These are phyloP conservation scores for Bradypodion pumilum DNA, from an alignment of 2,797 vertebrate genomes.

Conservation along the genomic window DNA sequence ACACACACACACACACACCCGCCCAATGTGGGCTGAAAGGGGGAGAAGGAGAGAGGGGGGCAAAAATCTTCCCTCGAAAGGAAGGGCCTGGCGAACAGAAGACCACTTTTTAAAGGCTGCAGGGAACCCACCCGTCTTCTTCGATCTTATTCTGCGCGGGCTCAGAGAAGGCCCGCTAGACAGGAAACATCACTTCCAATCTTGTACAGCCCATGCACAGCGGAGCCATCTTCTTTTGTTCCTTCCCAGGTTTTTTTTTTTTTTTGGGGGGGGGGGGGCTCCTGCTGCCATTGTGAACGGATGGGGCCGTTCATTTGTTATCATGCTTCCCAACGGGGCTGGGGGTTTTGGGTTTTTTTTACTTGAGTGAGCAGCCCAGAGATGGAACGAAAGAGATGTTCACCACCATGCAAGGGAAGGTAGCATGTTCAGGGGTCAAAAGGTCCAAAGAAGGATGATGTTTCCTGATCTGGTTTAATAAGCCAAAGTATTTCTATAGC, in stretches of 20 bases:
- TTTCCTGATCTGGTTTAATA: constrained; percentile 12
- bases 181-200: constrained; percentile 59
- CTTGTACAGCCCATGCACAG: constrained; percentile 29
- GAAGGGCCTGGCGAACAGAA: constrained; percentile 65
- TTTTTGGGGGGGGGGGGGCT: background rate
- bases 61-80: constrained; percentile 65
- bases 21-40: constrained; percentile 69
- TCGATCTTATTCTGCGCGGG: constrained; percentile 57
- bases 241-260: background rate
- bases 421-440: background rate
- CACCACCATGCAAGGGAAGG: background rate
- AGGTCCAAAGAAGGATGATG: background rate
- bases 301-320: background rate
- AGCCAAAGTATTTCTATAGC: constrained; percentile 15
- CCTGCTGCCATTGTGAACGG: fast-evolving
- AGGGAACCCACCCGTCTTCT: constrained; percentile 47
- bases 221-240: constrained; percentile 36
- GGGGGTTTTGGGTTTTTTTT: background rate
- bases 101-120: constrained; percentile 68
- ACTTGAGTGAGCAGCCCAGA: background rate
- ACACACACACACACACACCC: no score
- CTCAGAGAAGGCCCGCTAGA: constrained; percentile 62
- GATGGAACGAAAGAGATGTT: fast-evolving
- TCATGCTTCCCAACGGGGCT: background rate
- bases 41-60: constrained; percentile 61